phyloP scores from a whole-genome alignment of 2,113 vertebrate genomes.

The Engraulis encrasicolus region DNA sequence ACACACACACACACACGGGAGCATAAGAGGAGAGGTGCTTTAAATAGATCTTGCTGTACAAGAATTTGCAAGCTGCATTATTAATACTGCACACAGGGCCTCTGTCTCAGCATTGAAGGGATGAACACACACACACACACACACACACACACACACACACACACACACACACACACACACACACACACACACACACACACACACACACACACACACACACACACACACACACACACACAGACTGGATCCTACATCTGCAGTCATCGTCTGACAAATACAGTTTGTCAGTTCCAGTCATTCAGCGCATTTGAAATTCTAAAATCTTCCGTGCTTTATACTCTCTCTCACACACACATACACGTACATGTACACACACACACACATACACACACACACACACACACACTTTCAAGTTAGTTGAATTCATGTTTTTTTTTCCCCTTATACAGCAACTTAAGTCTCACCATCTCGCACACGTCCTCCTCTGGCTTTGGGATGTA shows the following conservation, averaged over 20 bases:
- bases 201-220: too few relatives aligned
- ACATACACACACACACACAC: background rate
- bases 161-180: too few relatives aligned
- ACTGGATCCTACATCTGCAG: conserved; percentile 46
- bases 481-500: conserved; percentile 89
- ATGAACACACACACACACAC: too few relatives aligned
- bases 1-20: background rate
- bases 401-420: background rate
- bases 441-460: conserved; percentile 27
- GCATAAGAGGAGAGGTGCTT: background rate
- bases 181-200: too few relatives aligned
- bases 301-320: background rate
- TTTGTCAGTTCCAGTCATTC: background rate
- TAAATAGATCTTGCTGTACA: conserved; percentile 41
- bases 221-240: conserved; percentile 50
- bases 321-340: background rate
- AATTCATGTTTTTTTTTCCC: too few relatives aligned
- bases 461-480: conserved; percentile 95
- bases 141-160: too few relatives aligned
- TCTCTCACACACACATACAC: conserved; percentile 1
- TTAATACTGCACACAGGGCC: conserved; percentile 52
- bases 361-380: background rate
- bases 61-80: conserved; percentile 62
- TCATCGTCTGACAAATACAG: conserved; percentile 34
- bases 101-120: conserved; percentile 44